Percentiles rank a stretch among this genome's conserved stretches.
Conservation (phyloP, 2,888 invertebrate species). For the Eupithecia dodoneata region DNA sequence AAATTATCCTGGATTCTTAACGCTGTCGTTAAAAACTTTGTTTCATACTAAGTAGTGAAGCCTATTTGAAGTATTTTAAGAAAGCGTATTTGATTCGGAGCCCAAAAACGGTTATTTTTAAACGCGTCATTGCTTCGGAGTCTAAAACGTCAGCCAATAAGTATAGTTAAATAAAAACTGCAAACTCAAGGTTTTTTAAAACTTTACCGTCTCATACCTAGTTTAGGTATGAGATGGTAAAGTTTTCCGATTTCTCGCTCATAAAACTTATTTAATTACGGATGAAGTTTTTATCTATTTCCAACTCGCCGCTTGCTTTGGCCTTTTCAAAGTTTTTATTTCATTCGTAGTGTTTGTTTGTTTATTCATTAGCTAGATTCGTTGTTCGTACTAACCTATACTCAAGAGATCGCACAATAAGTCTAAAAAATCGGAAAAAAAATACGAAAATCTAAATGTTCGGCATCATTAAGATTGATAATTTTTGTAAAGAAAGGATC, state of each 20-base stretch:
- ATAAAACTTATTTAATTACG: slow-evolving; percentile 34
- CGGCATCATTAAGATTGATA: not conserved
- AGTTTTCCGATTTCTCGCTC: slow-evolving; percentile 31
- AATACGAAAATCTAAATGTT: not conserved
- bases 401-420: not conserved
- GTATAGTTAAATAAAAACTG: slow-evolving; percentile 15
- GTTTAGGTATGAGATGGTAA: slow-evolving; percentile 13
- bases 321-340: slow-evolving; percentile 16
- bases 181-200: not conserved
- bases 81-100: not conserved
- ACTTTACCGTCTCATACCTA: no score
- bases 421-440: not conserved
- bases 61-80: not conserved
- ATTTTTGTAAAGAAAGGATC: not conserved
- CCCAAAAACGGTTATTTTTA: not conserved
- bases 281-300: slow-evolving; percentile 31
- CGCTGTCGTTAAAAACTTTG: no score
- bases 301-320: slow-evolving; percentile 16
- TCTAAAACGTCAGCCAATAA: not conserved
- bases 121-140: not conserved
- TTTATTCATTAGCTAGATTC: not conserved
- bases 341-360: not conserved
- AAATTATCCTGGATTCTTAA: no score
- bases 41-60: no score
- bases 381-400: not conserved